Evolutionary conservation across 2,113 vertebrate species (phyloP).

Genomic region (Colinus virginianus): DNA sequence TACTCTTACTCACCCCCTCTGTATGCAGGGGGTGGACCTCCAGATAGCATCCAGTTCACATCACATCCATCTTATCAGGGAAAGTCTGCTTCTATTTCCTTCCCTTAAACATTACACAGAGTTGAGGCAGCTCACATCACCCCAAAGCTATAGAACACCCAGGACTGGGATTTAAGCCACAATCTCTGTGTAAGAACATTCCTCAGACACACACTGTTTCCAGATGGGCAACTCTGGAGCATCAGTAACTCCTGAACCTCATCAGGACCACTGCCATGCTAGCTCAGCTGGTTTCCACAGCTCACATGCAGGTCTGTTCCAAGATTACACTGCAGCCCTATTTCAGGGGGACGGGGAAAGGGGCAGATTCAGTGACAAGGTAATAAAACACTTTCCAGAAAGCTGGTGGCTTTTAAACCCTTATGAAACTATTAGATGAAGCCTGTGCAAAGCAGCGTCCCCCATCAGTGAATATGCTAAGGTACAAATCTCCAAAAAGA

Average conservation of each 20-base stretch:
- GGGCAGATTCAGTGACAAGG: background rate
- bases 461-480: background rate
- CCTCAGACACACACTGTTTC: background rate
- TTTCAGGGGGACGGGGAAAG: background rate
- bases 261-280: background rate
- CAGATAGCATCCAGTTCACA: background rate
- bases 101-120: background rate
- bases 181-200: background rate
- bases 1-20: background rate
- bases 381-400: background rate
- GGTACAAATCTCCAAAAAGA: background rate
- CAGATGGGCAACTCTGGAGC: background rate
- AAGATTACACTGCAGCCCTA: background rate
- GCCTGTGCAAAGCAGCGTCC: background rate
- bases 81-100: background rate
- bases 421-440: background rate
- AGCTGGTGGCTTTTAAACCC: background rate
- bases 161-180: background rate
- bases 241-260: background rate
- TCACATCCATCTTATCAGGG: background rate
- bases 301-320: background rate
- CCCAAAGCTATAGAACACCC: background rate
- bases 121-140: background rate
- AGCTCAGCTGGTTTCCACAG: background rate
- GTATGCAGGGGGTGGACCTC: background rate